Evolutionary conservation across 2,888 invertebrate genomes (phyloP), one percentile per base, ranked within the genome.

Genomic region (Hirtodrosophila confusa): DNA sequence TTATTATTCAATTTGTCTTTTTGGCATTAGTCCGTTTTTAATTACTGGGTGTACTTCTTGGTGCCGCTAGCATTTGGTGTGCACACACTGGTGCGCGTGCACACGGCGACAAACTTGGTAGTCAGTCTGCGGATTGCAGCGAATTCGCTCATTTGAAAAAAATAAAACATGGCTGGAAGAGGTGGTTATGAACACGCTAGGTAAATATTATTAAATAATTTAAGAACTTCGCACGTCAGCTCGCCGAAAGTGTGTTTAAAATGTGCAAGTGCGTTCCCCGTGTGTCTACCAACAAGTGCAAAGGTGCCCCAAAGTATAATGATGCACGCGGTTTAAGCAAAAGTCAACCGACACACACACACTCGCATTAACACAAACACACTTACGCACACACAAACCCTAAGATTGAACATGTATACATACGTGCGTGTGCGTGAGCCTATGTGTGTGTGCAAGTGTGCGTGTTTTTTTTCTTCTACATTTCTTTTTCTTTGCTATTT

Each of bases 111-210:
- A 70, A 74, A 41, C 41, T 65, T 69, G 37, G 57, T 65, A 74
- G 73, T 73, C 69, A 69, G 65, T 66, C 76, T 76, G 75, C 75
- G 78, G 75, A 84, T 76, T 86, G 84, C 80, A 77, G 86, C 84
- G 67, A 87, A 83, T 89, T 89, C 89, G 89, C 89, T 90, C 90
- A 91, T 89, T 90, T 87, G 88, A 82, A 90, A 89, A 90, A 90
- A 91, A 91, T 90, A 91, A 95, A 96, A 96, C 95, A 96, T 96
- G 96, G 96, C 96, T 94, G 95, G 95, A 93, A 96, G 96, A 93
- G 94, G 95, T 95, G 94, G 95, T 93, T 96, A 94, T 93, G 95
- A 96, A 92, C 95, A 96, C 94, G 93, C 94, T 93, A 96, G 96
- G 96, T 95, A 94, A 93, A 91, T 91, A 90, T 90, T 89, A 80